Evolutionary conservation across 2,797 vertebrate species (phyloP), one percentile per base, ranked within the genome.

Genomic region (Gobio occitaniae): DNA sequence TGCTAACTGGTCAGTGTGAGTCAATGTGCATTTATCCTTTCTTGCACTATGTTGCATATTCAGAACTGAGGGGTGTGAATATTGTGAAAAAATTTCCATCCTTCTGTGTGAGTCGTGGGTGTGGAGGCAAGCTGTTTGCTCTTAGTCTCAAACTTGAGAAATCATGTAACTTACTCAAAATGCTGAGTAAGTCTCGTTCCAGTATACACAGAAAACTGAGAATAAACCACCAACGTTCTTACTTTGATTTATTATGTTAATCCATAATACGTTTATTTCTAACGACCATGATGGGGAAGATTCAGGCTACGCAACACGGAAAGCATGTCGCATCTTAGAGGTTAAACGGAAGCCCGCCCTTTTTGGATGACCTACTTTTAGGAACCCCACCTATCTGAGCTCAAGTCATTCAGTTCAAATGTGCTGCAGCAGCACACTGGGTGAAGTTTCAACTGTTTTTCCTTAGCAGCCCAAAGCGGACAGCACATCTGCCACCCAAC

Each of bases 401-500:
- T 71, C 54, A 86, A 87, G 36, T 75, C 86, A 81, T 86, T 82
- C 38, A 65, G 86, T 86, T 75, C 29, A 81, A 36, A 44, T n/a
- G 19, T 29, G 41, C 78, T 82, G 76, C 81, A 76, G 69, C 61
- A 83, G 41, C 59, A 79, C 47, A 84, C 25, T 79, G 69, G 59
- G 47, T 47, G 29, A 25, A 69, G 44, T 80, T 72, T 85, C 90
- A 83, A 88, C 65, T 70, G 84, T 86, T 89, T 84, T 87, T 80
- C 72, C 7, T 88, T 82, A 68, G 82, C 84, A 84, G 85, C 87
- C 76, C 36, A 79, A 87, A 81, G 84, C 78, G 48, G 87, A 86
- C 87, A 59, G 86, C 88, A 88, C 91, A 90, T 92, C 91, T 91
- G 92, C 87, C 90, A 86, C 87, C 71, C 83, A 82, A 81, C 82